Base-by-base conservation (phyloP, 2,888 invertebrate species). In the Amphipoea lucens region DNA sequence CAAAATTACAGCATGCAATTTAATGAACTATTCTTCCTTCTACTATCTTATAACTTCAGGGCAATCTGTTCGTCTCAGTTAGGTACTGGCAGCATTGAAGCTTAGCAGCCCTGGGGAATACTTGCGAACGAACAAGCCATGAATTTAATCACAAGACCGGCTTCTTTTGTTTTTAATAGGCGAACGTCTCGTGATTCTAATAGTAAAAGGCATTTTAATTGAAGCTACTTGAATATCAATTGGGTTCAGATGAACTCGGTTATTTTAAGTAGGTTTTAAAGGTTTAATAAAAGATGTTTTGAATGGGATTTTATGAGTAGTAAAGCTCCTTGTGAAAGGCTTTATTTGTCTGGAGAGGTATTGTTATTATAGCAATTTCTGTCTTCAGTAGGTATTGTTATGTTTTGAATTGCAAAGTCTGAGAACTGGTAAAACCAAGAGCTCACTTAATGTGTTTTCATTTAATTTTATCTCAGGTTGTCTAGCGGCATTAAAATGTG, bases 121-220 rank as follows among this genome's bases (percentile, higher is more conserved):
- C 69, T 57, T 63, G 68, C 69, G 68, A 48, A 74, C 74, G 69
- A 68, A 71, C 65, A 76, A 67, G 62, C 69, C 78, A 69, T 29
- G 67, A 86, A 83, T 87, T 88, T 86, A 86, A 87, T 87, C 89
- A 87, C 29, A 40, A 73, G 68, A 75, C 63, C 20, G 57, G 60
- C 66, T 80, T 80, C 76, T 82, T 81, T 74, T 82, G 65, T 72
- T 83, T 70, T 80, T 76, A 63, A 71, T 79, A 77, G 72, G 0
- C 42, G 6, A 76, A 72, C 36, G 45, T 78, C 81, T 76, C 7
- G 45, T 51, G 65, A 81, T 69, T 84, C 20, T 17, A 40, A 40
- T 60, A 73, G 45, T 65, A 70, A 74, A 76, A 74, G 71, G 65
- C n/a, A 78, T 81, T 81, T 85, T 81, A 81, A 81, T 83, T 72